A percentile compares a stretch with the other conserved stretches of the same genome.
Evolutionary conservation across 2,888 invertebrate genomes (phyloP).

Genomic region (Argynnis bischoffii): DNA sequence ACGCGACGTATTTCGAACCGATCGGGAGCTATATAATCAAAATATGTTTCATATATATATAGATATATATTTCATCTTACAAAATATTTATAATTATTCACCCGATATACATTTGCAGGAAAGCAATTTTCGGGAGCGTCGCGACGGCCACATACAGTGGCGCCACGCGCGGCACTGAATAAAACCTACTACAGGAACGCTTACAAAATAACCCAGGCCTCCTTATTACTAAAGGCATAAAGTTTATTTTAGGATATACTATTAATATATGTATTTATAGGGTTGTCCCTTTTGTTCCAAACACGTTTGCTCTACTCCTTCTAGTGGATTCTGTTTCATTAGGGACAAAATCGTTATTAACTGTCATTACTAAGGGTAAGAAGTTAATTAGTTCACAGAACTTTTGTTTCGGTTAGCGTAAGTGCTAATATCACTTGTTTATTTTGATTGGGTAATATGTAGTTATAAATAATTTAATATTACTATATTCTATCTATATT

Average conservation of each 20-base stretch:
- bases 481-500: not conserved
- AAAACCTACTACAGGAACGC: conserved; percentile 47
- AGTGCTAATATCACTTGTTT: not conserved
- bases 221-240: conserved; percentile 27
- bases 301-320: conserved; percentile 64
- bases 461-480: not conserved
- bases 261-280: conserved; percentile 55
- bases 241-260: conserved; percentile 20
- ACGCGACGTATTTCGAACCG: conserved; percentile 57
- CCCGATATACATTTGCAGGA: conserved; percentile 39
- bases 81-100: conserved; percentile 25
- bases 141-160: conserved; percentile 75
- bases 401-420: conserved; percentile 10
- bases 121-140: conserved; percentile 58
- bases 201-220: conserved; percentile 12
- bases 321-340: conserved; percentile 67
- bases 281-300: conserved; percentile 75
- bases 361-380: conserved; percentile 45
- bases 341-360: conserved; percentile 58
- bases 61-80: conserved; percentile 14
- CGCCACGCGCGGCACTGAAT: conserved; percentile 78
- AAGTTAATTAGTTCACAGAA: conserved; percentile 32
- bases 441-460: not conserved
- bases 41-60: conserved; percentile 11
- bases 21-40: conserved; percentile 7